Evolutionary conservation across 2,888 invertebrate genomes (phyloP), one percentile per base, ranked within the genome.

Genomic region (Cosmia pyralina): DNA sequence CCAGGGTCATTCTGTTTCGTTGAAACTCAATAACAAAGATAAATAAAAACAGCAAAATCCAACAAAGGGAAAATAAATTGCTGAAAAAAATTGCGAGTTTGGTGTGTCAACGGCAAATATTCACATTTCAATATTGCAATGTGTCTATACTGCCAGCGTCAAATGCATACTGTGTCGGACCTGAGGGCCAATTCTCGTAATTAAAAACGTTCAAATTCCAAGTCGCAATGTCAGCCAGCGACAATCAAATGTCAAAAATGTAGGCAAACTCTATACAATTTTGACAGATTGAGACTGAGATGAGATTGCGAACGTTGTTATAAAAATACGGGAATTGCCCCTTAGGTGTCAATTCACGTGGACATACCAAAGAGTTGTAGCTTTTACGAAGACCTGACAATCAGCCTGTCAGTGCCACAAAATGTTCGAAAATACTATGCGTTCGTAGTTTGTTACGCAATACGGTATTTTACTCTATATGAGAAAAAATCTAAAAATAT

Each of bases 331-430:
- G n/a, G n/a, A n/a, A n/a, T n/a, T n/a, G n/a, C n/a, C n/a, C n/a
- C n/a, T n/a, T 19, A 55, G 5, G 15, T 74, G 17, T 52, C 46
- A 46, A 41, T 53, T 68, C n/a, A 28, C 46, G 59, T 74, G 28
- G 11, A 77, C 46, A 28, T 59, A 0, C 17, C 46, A 69, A 22
- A 58, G 8, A 53, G 13, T 10, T 53, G 28, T 38, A 28, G 28
- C 1, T 68, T 41, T 53, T 17, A 0, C 5, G 7, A 69, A 69
- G 38, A 3, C 28, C 15, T 0, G 34, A 41, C 17, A 1, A 15
- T 48, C 6, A 22, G 19, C n/a, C 22, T 52, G 60, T 38, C 34
- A 52, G 5, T 13, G 7, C n/a, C 38, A 48, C 17, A 74, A 19
- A 41, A 15, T 50, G 6, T 44, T 4, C 1, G 13, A 73, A 57